Percentiles rank a stretch among this genome's conserved stretches.
These are phyloP conservation scores for Emydocephalus ijimae DNA, from an alignment of 2,113 vertebrate species.

Conservation along the genomic window DNA sequence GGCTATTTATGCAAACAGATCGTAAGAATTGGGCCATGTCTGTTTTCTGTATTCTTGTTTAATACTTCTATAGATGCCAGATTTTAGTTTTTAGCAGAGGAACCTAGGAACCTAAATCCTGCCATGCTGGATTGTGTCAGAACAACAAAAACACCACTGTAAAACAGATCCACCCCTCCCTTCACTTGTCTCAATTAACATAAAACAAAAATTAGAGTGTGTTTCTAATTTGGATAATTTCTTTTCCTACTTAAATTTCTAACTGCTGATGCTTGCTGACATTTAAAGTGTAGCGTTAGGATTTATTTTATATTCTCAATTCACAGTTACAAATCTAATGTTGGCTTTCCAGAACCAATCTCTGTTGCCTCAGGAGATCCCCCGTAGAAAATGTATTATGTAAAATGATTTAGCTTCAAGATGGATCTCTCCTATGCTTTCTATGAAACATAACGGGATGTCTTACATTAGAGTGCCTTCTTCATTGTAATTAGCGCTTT, in stretches of 20 bases:
- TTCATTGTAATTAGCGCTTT: neutral
- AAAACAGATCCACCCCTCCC: neutral
- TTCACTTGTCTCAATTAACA: neutral
- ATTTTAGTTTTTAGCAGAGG: neutral
- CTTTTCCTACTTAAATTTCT: neutral
- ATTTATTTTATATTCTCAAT: neutral
- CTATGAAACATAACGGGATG: neutral
- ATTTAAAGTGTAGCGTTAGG: neutral
- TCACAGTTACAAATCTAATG: neutral
- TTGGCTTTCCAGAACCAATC: neutral
- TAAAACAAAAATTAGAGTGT: neutral
- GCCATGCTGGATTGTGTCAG: neutral
- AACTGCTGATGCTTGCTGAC: neutral
- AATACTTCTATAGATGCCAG: neutral
- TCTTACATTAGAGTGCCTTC: neutral
- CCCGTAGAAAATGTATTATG: neutral
- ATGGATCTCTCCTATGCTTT: neutral
- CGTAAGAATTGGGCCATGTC: neutral
- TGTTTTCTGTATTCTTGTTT: neutral
- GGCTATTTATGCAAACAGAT: neutral
- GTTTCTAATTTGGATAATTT: slow-evolving; percentile 17
- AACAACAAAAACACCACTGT: neutral
- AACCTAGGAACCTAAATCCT: neutral
- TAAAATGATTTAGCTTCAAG: neutral
- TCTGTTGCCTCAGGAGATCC: neutral